Base-by-base conservation (phyloP, 2,797 vertebrate genomes). In the Moxostoma hubbsi region DNA sequence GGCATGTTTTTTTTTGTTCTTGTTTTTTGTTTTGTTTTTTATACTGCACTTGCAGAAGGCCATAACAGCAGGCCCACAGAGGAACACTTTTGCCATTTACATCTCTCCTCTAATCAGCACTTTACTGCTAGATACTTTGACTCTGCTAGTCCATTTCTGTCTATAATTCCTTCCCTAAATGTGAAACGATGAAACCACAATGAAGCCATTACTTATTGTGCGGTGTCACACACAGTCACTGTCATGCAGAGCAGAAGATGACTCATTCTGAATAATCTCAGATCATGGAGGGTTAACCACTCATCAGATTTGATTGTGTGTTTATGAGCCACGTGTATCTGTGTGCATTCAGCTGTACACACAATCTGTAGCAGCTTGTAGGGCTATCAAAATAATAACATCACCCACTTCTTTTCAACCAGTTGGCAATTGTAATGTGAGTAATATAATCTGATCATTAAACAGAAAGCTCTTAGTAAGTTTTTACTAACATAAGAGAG, bases 181-280 rank as follows among this genome's bases (percentile, higher is more conserved):
- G 90, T 93, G 93, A 93, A 95, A 96, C 95, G 96, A 96, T 97
- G 95, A 97, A 93, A 91, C 90, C 91, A 92, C 24, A 24, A 24
- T 24, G 24, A 24, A 92, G 94, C 95, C 94, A 95, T 95, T 94
- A 95, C 95, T 96, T 94, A 93, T 94, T 93, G 90, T 95, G 93
- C 95, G 94, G 94, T 94, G 95, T 95, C 91, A 90, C 95, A 96
- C 95, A 97, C 95, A 94, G 95, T 95, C 92, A 92, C 94, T 94
- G 93, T 94, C 66, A 47, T 12, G 68, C 69, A 73, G 68, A 74
- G 70, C 61, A 67, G 63, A 59, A 46, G 66, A 81, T 66, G 49
- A 82, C 62, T 75, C 75, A 57, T 69, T 82, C 55, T 58, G 24
- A 75, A 72, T 69, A 58, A 54, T 47, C 74, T 68, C 16, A 69